A percentile compares a stretch with the other conserved stretches of the same genome.
Conservation (phyloP, 2,113 vertebrate species). For the Colinus virginianus region DNA sequence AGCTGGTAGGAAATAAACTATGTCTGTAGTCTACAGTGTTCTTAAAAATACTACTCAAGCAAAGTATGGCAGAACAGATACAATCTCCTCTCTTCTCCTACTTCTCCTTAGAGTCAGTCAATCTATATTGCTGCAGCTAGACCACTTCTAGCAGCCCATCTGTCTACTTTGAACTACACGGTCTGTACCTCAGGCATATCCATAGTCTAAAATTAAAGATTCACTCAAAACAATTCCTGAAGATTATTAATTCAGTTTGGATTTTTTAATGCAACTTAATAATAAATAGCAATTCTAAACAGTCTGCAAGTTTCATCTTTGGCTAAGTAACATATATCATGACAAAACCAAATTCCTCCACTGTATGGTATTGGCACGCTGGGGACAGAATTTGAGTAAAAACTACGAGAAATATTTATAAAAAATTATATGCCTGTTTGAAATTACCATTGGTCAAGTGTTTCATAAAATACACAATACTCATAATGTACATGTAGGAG, state of each 20-base stretch:
- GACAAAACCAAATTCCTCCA: slow-evolving; percentile 3
- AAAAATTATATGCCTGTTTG: not conserved
- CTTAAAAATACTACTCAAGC: not conserved
- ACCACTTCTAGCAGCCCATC: not conserved
- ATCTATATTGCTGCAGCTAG: not conserved
- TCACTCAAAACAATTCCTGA: not conserved
- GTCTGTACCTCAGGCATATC: not conserved
- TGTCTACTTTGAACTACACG: not conserved
- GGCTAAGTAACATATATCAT: not conserved
- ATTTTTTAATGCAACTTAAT: slow-evolving; percentile 35
- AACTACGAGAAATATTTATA: not conserved
- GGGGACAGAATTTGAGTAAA: slow-evolving; percentile 5
- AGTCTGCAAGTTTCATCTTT: not conserved
- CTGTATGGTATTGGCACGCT: not conserved
- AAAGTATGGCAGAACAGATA: not conserved
- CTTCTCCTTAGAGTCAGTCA: not conserved
- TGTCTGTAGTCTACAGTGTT: not conserved
- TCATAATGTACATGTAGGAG: not conserved
- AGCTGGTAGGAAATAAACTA: not conserved
- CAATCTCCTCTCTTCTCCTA: not conserved
- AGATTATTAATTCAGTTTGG: not conserved
- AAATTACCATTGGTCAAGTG: not conserved
- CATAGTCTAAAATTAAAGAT: not conserved
- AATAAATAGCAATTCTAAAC: not conserved
- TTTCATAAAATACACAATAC: not conserved